Conservation (phyloP, 2,888 invertebrate genomes). For the Chloroclysta siterata region DNA sequence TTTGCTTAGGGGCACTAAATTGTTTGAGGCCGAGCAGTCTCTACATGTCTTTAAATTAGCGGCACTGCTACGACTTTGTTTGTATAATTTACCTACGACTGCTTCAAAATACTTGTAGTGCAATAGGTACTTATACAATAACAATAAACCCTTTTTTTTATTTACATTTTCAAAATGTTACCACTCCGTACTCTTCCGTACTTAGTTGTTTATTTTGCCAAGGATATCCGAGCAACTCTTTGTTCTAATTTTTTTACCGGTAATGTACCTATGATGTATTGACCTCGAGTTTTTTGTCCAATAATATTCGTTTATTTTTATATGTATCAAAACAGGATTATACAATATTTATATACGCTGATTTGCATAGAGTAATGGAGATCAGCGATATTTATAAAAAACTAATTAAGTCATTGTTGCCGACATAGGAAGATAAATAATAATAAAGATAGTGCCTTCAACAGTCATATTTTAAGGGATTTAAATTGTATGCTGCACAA, state of each 20-base stretch:
- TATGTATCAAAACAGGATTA: no score
- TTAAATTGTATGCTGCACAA: no score
- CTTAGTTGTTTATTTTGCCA: background rate
- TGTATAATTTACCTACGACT: background rate
- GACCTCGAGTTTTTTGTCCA: background rate
- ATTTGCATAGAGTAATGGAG: no score
- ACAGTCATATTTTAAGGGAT: no score
- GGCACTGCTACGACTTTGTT: background rate
- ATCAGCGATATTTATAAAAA: no score
- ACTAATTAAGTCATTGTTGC: no score
- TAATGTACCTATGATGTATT: background rate
- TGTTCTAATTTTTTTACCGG: background rate
- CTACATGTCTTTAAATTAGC: background rate
- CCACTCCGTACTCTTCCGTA: background rate
- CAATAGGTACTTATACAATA: no score
- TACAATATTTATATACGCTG: no score
- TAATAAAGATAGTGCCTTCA: no score
- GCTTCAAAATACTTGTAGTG: background rate
- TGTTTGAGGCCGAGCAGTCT: slow-evolving; percentile 9
- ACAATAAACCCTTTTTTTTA: no score
- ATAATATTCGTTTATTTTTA: no score
- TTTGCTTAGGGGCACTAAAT: slow-evolving; percentile 46
- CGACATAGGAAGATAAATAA: no score
- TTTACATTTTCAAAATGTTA: background rate
- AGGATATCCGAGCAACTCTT: background rate